phyloP scores from a whole-genome alignment of 23 tunicate genomes.

The Oikopleura dioica region DNA sequence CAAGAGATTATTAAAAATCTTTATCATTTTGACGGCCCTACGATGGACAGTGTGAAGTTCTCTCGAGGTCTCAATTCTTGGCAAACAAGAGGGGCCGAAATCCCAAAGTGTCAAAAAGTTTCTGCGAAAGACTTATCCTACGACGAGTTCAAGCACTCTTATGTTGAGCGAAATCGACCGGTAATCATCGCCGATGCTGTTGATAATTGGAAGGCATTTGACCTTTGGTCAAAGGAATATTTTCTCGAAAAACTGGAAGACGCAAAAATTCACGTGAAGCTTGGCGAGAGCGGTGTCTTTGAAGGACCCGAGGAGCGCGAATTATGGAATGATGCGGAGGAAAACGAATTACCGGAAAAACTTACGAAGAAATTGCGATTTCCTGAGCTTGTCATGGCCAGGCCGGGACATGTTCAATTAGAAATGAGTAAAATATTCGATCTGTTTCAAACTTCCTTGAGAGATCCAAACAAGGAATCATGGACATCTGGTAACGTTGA shows the following conservation, averaged over 20 bases:
- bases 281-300: neutral
- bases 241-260: neutral
- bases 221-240: neutral
- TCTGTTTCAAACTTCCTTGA: neutral
- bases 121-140: neutral
- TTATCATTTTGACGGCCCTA: neutral
- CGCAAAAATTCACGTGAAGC: neutral
- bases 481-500: too few species aligned
- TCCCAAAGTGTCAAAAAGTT: neutral
- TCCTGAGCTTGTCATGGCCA: slow-evolving; percentile 10
- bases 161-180: slow-evolving; percentile 3
- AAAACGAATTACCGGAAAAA: neutral
- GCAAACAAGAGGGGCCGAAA: neutral
- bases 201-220: neutral
- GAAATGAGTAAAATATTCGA: neutral
- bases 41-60: neutral
- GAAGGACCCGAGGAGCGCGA: neutral
- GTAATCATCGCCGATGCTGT: neutral
- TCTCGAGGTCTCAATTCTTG: neutral
- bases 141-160: neutral
- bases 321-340: neutral
- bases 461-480: neutral
- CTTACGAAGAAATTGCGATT: neutral
- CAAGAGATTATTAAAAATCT: neutral
- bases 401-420: neutral